A percentile compares a stretch with the other conserved stretches of the same genome.
Evolutionary conservation across 2,888 invertebrate species (phyloP).

Genomic region (Pyralis farinalis): DNA sequence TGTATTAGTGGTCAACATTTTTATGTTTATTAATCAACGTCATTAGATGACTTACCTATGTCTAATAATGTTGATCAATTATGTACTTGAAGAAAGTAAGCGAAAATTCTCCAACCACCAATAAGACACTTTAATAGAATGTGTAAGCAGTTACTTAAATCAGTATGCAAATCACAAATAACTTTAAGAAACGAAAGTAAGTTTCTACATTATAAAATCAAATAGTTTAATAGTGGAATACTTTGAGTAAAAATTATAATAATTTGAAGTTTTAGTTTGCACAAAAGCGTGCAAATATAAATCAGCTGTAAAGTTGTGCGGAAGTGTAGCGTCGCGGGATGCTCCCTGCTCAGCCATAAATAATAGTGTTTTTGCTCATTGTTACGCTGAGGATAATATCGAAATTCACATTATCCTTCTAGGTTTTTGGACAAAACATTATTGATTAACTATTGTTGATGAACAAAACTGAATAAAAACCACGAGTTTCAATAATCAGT

Average conservation of each 20-base stretch:
- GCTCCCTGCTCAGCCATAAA: constrained; percentile 24
- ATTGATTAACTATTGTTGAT: not conserved
- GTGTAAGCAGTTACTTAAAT: too few relatives aligned
- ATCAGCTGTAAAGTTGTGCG: constrained; percentile 40
- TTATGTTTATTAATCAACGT: too few relatives aligned
- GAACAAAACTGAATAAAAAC: not conserved
- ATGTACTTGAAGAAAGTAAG: too few relatives aligned
- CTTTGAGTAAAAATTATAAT: not conserved
- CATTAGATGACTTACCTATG: too few relatives aligned
- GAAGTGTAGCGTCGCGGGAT: constrained; percentile 22
- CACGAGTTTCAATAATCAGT: not conserved
- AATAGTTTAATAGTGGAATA: too few relatives aligned
- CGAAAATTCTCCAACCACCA: too few relatives aligned
- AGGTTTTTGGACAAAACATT: constrained; percentile 3
- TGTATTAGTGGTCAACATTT: too few relatives aligned
- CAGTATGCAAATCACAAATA: too few relatives aligned
- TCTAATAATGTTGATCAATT: too few relatives aligned
- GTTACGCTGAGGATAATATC: constrained; percentile 4
- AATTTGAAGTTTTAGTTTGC: not conserved
- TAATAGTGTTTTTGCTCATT: constrained; percentile 28
- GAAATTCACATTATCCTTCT: constrained; percentile 10
- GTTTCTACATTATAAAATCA: too few relatives aligned
- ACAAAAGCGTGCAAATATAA: constrained; percentile 34
- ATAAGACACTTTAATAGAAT: too few relatives aligned
- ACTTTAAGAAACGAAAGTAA: too few relatives aligned